Conservation (phyloP, 2,113 vertebrate species). For the Myiopsitta monachus region DNA sequence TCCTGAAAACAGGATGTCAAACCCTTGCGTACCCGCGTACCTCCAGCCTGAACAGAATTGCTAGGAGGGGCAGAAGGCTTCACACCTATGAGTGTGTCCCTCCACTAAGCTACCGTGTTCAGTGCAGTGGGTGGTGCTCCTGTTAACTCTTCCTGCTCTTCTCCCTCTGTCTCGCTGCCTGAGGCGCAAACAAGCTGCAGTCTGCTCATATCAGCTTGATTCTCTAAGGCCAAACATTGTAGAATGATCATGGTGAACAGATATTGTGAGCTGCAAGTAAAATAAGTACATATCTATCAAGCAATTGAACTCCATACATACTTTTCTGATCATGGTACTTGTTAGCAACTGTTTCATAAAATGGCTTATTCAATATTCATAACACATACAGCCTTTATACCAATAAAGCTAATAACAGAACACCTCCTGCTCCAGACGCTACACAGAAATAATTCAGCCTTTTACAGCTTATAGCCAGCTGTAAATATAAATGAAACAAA, state of each 20-base stretch:
- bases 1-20: not conserved
- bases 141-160: not conserved
- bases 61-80: not conserved
- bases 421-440: not conserved
- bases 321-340: not conserved
- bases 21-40: not conserved
- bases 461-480: not conserved
- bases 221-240: not conserved
- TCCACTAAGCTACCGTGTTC: not conserved
- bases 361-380: not conserved
- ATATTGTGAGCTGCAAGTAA: not conserved
- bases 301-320: not conserved
- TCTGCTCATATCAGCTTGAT: not conserved
- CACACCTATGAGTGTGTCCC: not conserved
- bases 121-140: not conserved
- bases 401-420: not conserved
- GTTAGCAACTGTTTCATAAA: not conserved
- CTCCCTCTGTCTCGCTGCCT: not conserved
- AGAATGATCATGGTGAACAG: not conserved
- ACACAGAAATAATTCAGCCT: not conserved
- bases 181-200: not conserved
- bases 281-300: not conserved
- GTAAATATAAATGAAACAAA: not conserved
- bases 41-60: not conserved
- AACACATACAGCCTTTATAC: not conserved